phyloP scores from a whole-genome alignment of 2,797 vertebrate genomes.

The Enteromius treurensis region DNA sequence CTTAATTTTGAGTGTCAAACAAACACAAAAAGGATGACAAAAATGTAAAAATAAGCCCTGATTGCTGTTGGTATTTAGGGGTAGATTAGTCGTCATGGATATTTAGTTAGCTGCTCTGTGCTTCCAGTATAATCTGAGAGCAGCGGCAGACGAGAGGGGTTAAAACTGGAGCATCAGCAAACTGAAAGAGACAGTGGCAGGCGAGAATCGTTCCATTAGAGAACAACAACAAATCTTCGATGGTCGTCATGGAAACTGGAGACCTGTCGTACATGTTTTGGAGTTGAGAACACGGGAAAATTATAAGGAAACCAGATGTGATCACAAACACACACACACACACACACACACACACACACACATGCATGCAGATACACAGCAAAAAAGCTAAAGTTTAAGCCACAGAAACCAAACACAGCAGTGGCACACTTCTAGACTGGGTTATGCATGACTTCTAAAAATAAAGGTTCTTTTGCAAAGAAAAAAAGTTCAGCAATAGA shows the following conservation, averaged over 20 bases:
- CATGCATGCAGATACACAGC: neutral
- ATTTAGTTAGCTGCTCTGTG: conserved; percentile 21
- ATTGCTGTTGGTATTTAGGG: conserved; percentile 35
- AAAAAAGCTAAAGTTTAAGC: conserved; percentile 23
- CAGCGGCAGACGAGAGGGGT: conserved; percentile 28
- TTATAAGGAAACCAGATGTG: conserved; percentile 39
- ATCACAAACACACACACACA: conserved; percentile 6
- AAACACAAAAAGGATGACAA: conserved; percentile 25
- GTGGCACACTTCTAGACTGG: conserved; percentile 33
- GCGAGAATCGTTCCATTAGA: conserved; percentile 36
- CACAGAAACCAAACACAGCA: conserved; percentile 33
- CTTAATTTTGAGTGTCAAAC: conserved; percentile 10
- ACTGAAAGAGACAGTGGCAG: conserved; percentile 28
- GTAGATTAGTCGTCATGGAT: conserved; percentile 31
- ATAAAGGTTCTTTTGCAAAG: neutral
- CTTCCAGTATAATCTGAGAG: conserved; percentile 31
- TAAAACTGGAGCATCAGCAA: conserved; percentile 27
- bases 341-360: neutral
- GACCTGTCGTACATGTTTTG: conserved; percentile 48
- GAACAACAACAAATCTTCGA: conserved; percentile 54
- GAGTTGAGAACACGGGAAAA: conserved; percentile 44
- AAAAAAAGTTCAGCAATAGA: neutral
- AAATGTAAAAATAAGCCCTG: conserved; percentile 18
- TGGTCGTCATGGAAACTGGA: conserved; percentile 62
- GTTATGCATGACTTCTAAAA: conserved; percentile 1